Evolutionary conservation across 2,797 vertebrate species (phyloP), one percentile per base, ranked within the genome.

Genomic region (Bradypus variegatus): DNA sequence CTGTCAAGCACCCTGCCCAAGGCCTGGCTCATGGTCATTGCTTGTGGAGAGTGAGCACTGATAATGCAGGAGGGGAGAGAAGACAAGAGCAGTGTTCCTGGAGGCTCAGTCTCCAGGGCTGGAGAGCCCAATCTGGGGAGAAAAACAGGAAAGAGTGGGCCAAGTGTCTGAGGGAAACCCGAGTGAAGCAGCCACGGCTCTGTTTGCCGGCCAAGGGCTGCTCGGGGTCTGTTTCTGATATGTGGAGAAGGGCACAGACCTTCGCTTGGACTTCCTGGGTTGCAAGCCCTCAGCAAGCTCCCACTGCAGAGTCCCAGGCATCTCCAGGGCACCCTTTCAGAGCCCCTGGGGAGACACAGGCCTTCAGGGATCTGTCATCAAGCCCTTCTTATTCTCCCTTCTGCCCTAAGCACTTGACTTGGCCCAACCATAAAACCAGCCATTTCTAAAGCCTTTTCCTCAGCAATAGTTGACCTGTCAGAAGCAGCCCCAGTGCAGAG

Each of bases 251-350:
- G 53, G 21, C 64, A 25, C 3, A 21, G 11, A 38, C 89, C 31
- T 3, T 29, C 12, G 0, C 45, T 27, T 3, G 60, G 16, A 8
- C 7, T 41, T 72, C 70, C 55, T 53, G 6, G 0, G 38, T 8
- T 1, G 33, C n/a, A 53, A 18, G 27, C 33, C 27, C 38, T 62
- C 48, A 19, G 29, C 13, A 15, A 41, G 5, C 10, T 2, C 21
- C 65, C 2, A 0, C 25, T 6, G 9, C 11, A 8, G 9, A 6
- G 23, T 45, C 58, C 27, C 29, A 8, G n/a, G n/a, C 18, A 8
- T 23, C n/a, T 76, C 23, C 0, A 1, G 38, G 38, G 25, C 60
- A 9, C 36, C 75, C 27, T 87, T 53, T 21, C 45, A 78, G 84
- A 76, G 33, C 8, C 11, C 9, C 33, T 12, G 72, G 70, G 70